Base-by-base conservation (phyloP, 2,888 invertebrate species). In the Gari tellinella region DNA sequence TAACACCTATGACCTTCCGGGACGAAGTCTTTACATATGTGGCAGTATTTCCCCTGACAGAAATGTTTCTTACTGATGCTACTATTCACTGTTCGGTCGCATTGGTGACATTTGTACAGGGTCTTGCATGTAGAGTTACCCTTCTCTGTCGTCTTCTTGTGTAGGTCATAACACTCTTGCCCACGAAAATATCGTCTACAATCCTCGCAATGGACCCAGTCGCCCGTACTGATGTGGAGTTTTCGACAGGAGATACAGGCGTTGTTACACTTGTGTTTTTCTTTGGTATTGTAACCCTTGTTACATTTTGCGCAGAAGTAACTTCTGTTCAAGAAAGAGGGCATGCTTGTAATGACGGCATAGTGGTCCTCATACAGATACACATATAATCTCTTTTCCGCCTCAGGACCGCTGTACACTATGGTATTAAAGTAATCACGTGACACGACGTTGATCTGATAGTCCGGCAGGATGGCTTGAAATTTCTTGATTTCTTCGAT, bases 261-360 rank as follows among this genome's bases (percentile, higher is more conserved):
- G 25, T 60, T 60, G 45, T 60, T 60, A 37, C 49, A 48, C 8
- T 17, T 23, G 45, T 49, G 40, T 10, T 49, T n/a, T 25, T 49
- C 49, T 10, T 55, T 63, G 46, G 41, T 23, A 19, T 53, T 19
- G 43, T 65, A 56, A n/a, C 57, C 65, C 21, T 48, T 57, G 12
- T 57, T 48, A 51, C 65, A 65, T 37, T 56, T 31, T 17, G 25
- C 26, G 43, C 67, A 67, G 41, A 21, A 67, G 23, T 67, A 67
- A 7, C 38, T 73, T 26, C 45, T 60, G 12, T 38, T 43, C 3
- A 73, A 21, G 48, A 73, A 73, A 3, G 48, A 63, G 0, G 73
- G 23, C 73, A 73, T 73, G 23, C 56, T 65, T 0, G 74, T 69
- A 21, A 74, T 74, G 19, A 65, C 40, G 31, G 61, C 69, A 69